Percentiles rank a stretch among this genome's conserved stretches.
Conservation (phyloP, 1,140 invertebrate genomes). For the Heliconius himera region DNA sequence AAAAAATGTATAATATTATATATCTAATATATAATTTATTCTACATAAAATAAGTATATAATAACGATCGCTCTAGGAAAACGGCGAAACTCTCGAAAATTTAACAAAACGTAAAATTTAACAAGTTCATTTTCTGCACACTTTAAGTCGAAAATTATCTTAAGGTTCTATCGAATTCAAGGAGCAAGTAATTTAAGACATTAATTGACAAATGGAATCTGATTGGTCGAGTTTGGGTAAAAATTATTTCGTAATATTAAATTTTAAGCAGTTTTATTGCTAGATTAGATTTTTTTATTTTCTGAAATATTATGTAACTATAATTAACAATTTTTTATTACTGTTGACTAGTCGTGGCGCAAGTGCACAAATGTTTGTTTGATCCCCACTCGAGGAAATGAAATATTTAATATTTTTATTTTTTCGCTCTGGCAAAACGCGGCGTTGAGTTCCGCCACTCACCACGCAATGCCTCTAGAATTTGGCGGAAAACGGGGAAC, state of each 20-base stretch:
- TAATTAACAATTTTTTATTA: no score
- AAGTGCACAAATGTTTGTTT: no score
- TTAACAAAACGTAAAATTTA: slow-evolving; percentile 7
- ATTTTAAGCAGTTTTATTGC: neutral
- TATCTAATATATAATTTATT: neutral
- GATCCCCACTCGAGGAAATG: no score
- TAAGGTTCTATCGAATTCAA: slow-evolving; percentile 7
- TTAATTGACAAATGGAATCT: slow-evolving; percentile 20
- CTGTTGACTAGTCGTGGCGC: no score
- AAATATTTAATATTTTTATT: no score
- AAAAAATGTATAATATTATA: no score
- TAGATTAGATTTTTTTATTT: neutral
- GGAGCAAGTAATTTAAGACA: slow-evolving; percentile 8
- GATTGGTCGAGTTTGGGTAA: neutral
- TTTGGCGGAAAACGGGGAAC: no score
- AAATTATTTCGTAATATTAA: slow-evolving; percentile 5
- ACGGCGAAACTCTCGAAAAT: neutral
- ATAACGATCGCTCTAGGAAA: neutral
- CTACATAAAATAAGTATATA: neutral
- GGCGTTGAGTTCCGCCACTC: no score
- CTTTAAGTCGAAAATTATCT: slow-evolving; percentile 3
- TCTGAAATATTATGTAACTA: no score
- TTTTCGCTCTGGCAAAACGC: no score
- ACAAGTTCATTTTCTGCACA: slow-evolving; percentile 4
- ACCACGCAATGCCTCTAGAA: no score